phyloP scores from a whole-genome alignment of 2,113 vertebrate genomes.

The Motacilla alba region DNA sequence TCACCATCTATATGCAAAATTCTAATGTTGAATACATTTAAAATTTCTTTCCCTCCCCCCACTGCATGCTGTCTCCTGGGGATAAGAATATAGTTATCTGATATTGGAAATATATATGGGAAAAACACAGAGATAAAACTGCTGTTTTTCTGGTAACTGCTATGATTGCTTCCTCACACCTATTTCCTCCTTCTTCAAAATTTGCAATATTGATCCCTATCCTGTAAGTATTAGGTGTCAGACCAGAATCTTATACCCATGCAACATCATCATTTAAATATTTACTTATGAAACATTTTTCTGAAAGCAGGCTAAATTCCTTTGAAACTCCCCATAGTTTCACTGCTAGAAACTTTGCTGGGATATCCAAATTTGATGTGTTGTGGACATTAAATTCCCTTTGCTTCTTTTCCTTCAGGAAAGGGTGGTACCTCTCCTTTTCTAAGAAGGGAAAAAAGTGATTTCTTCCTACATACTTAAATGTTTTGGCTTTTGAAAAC shows the following conservation, averaged over 20 bases:
- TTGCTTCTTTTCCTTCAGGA: background rate
- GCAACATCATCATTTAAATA: background rate
- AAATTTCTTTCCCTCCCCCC: background rate
- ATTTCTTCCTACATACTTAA: background rate
- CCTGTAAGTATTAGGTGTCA: background rate
- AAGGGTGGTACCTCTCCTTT: background rate
- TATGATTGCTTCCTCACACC: background rate
- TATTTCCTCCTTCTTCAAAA: background rate
- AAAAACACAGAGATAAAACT: background rate
- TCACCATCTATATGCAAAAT: background rate
- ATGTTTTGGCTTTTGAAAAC: background rate
- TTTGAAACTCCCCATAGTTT: background rate
- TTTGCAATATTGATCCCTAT: accelerated
- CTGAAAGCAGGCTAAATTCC: background rate
- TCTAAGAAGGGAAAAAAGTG: background rate
- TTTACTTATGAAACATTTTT: background rate
- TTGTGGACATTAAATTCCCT: background rate
- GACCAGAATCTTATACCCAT: background rate
- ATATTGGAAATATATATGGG: background rate
- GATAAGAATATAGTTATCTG: background rate
- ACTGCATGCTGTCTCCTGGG: background rate
- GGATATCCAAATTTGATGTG: background rate
- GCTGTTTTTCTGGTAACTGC: background rate
- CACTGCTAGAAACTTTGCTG: background rate
- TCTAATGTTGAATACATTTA: background rate